A percentile compares a stretch with the other conserved stretches of the same genome.
Conservation (phyloP, 2,113 vertebrate species). For the Noctilio leporinus region DNA sequence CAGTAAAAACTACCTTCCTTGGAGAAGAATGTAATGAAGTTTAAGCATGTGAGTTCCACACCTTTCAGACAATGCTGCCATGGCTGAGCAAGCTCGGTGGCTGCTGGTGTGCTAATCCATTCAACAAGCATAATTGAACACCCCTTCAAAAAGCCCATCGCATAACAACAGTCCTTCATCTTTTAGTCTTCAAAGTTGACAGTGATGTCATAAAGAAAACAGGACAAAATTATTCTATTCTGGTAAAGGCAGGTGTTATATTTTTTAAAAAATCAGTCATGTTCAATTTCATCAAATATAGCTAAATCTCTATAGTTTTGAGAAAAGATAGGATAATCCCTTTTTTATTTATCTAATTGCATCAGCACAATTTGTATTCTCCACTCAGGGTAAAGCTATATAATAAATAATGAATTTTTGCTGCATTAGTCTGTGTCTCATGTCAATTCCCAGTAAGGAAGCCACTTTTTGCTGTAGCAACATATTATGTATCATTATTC, state of each 20-base stretch:
- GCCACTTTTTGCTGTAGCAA: background rate
- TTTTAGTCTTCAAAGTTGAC: background rate
- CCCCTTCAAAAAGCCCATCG: background rate
- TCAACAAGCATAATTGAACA: rapidly evolving
- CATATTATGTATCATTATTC: background rate
- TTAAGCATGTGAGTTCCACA: background rate
- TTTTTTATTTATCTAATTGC: background rate
- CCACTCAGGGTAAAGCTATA: background rate
- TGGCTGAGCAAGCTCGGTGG: background rate
- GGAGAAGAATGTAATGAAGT: background rate
- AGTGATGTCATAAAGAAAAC: background rate
- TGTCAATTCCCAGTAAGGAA: background rate
- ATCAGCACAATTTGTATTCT: slow-evolving; percentile 18
- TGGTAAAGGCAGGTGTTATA: background rate
- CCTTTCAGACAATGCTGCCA: background rate
- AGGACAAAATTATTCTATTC: background rate
- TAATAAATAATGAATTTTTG: slow-evolving; percentile 41
- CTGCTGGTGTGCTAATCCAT: too few species aligned
- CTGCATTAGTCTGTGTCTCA: background rate
- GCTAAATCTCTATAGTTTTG: background rate
- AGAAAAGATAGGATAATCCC: background rate
- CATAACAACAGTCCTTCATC: background rate
- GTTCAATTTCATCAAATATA: background rate
- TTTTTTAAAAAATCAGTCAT: background rate
- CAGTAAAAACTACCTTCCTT: background rate